Evolutionary conservation across 2,888 invertebrate species (phyloP), one percentile per base, ranked within the genome.

Genomic region (Laspeyria flexula): DNA sequence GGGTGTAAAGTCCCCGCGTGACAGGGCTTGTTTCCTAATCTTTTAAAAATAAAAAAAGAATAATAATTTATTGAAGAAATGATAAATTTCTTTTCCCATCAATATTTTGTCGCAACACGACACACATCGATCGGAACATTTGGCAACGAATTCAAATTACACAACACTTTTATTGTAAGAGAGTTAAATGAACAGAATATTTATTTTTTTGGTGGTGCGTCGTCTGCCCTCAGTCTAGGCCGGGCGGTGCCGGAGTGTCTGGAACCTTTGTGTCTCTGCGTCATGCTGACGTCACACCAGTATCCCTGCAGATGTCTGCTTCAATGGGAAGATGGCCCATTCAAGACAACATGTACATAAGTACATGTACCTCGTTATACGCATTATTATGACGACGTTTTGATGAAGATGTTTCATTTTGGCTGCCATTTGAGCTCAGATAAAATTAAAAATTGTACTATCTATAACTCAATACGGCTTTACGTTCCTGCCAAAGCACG

Each of bases 191-290:
- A 46, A 47, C 18, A 33, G 56, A 52, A 54, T 30, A 30, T 30
- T 50, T 71, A 62, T 71, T 73, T 72, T 74, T 77, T 77, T 74
- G 68, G 67, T 70, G 62, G 53, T 54, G 57, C 61, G 58, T 12
- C 29, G 82, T 84, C 82, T 83, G 85, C 75, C 81, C 82, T 77
- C 73, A 65, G 86, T 88, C 87, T 85, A 75, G 84, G 55, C 82
- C 70, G 30, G 43, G 25, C 75, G 81, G 83, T 82, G 83, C 83
- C 88, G 51, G 75, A 75, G 74, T 63, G 87, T 83, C 87, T 87
- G 41, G 63, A 62, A 60, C 60, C 63, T 58, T 11, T 35, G 16
- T 4, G 18, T n/a, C 18, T 35, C 49, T 67, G 68, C 66, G 66
- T 68, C 66, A 66, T 16, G 35, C 6, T 50, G 52, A 53, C 65